Percentiles rank a stretch among this genome's conserved stretches.
Evolutionary conservation across 2,888 invertebrate genomes (phyloP).

Genomic region (Allolobophora icterica): DNA sequence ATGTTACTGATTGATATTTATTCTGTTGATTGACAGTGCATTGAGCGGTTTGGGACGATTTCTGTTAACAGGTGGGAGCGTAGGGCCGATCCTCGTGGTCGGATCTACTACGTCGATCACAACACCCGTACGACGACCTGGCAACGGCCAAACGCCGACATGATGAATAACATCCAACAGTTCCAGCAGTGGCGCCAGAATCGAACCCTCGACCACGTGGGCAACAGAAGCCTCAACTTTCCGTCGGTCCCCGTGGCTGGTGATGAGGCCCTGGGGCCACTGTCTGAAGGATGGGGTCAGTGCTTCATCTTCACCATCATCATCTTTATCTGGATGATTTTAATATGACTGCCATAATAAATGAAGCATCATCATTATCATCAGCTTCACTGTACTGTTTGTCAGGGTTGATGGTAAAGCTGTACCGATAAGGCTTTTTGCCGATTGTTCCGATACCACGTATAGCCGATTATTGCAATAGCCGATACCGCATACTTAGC

Average conservation of each 20-base stretch:
- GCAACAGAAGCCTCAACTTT: conserved; percentile 57
- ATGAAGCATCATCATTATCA: not conserved
- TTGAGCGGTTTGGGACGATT: not conserved
- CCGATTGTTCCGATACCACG: too few species aligned
- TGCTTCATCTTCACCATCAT: not conserved
- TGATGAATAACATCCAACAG: conserved; percentile 66
- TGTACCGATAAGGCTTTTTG: too few species aligned
- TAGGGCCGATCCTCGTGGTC: conserved; percentile 83
- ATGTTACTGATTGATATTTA: too few species aligned
- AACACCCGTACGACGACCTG: conserved; percentile 92
- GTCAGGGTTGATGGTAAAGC: too few species aligned
- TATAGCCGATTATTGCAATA: too few species aligned
- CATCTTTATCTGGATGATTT: not conserved
- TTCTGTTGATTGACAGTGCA: not conserved
- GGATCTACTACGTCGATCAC: conserved; percentile 97
- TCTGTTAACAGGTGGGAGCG: conserved; percentile 78
- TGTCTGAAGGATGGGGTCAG: conserved; percentile 89
- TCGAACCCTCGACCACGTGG: conserved; percentile 53
- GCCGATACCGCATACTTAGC: too few species aligned
- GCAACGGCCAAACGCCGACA: conserved; percentile 81
- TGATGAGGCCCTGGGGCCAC: conserved; percentile 76
- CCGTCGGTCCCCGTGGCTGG: conserved; percentile 56
- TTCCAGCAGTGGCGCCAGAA: conserved; percentile 91
- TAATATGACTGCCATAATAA: too few species aligned
- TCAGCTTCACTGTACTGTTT: too few species aligned